These are phyloP conservation scores for Arrhamphus sclerolepis DNA, from an alignment of 2,797 vertebrate species.

Conservation along the genomic window DNA sequence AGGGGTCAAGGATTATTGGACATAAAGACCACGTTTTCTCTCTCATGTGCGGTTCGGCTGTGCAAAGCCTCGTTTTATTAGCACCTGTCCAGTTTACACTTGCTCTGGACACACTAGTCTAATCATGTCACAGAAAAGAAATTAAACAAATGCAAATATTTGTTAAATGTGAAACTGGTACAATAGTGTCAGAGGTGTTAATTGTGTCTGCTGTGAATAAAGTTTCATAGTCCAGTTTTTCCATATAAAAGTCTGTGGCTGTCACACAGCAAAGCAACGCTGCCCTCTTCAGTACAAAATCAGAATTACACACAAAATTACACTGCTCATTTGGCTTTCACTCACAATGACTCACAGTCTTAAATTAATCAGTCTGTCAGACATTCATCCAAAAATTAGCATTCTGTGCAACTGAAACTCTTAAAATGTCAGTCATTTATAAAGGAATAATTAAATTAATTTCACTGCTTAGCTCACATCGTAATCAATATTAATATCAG, in stretches of 20 bases:
- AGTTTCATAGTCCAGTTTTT: neutral
- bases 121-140: neutral
- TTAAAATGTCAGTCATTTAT: neutral
- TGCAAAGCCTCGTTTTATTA: neutral
- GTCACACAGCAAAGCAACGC: constrained; percentile 47
- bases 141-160: neutral
- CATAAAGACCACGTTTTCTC: constrained; percentile 46
- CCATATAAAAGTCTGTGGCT: neutral
- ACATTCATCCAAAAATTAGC: neutral
- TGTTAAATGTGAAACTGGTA: neutral
- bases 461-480: constrained; percentile 7
- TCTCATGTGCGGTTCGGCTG: constrained; percentile 4
- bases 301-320: constrained; percentile 28
- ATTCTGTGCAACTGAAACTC: neutral
- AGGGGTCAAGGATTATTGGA: constrained; percentile 53
- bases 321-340: neutral
- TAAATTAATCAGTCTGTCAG: constrained; percentile 20
- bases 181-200: neutral
- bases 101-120: neutral
- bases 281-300: constrained; percentile 65
- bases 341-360: no score
- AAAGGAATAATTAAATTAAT: neutral
- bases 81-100: neutral
- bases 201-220: neutral
- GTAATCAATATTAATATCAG: neutral